Conservation (phyloP, 2,113 vertebrate genomes). For the Podiceps cristatus region DNA sequence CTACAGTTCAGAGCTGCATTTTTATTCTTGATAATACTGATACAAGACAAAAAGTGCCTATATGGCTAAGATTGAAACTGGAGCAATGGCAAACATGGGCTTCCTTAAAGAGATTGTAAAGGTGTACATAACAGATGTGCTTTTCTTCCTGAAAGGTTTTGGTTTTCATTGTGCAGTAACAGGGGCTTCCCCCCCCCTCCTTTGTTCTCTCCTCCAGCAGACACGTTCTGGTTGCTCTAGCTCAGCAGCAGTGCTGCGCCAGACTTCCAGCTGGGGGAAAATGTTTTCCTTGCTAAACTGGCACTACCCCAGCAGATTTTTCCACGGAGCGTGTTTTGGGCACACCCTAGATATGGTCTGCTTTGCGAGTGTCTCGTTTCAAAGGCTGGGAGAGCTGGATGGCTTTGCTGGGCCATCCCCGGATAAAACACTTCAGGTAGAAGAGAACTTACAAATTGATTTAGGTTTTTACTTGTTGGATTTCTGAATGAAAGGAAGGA, state of each 20-base stretch:
- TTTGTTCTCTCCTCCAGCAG: conserved; percentile 1
- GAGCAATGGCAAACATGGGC: rapidly evolving
- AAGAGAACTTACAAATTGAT: background rate
- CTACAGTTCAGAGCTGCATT: background rate
- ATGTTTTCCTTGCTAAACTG: conserved; percentile 58
- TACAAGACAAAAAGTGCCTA: background rate
- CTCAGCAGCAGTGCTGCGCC: background rate
- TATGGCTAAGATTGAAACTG: background rate
- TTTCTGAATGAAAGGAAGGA: background rate
- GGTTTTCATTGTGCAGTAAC: background rate
- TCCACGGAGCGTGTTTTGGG: conserved; percentile 48
- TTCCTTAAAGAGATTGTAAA: background rate
- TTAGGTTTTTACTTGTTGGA: background rate
- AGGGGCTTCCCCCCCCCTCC: background rate
- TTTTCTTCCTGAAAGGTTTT: background rate
- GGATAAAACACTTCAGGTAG: background rate
- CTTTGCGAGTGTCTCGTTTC: conserved; percentile 46
- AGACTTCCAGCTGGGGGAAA: conserved; percentile 50
- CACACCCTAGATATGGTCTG: conserved; percentile 30
- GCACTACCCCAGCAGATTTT: conserved; percentile 46
- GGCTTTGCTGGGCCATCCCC: background rate
- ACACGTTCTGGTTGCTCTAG: background rate
- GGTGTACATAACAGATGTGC: background rate
- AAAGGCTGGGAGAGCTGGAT: background rate
- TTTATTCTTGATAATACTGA: background rate